A percentile compares a stretch with the other conserved stretches of the same genome.
These are phyloP conservation scores for Antechinus stuartii DNA, from an alignment of 2,113 vertebrate species.

Conservation along the genomic window DNA sequence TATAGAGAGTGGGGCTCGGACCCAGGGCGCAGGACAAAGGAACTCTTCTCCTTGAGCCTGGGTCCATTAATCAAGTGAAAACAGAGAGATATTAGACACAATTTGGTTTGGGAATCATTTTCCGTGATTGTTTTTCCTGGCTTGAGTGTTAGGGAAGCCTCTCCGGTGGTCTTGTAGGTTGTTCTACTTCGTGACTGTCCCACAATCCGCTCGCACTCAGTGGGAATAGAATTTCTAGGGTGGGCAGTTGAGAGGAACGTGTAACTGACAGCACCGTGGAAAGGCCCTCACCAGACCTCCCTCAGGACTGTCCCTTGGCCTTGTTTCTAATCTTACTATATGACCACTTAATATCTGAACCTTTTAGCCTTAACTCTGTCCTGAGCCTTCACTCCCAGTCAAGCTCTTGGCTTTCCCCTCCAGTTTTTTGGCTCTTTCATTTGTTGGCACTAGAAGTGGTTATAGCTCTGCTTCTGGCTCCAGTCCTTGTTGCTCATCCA, in stretches of 20 bases:
- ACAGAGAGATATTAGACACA: background rate
- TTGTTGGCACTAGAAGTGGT: background rate
- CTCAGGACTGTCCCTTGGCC: background rate
- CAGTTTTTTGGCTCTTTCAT: constrained; percentile 15
- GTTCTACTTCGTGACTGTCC: constrained; percentile 70
- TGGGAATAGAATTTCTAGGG: constrained; percentile 53
- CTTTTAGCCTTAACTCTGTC: constrained; percentile 10
- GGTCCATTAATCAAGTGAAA: constrained; percentile 60
- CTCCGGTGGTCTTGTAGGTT: constrained; percentile 61
- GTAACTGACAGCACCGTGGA: constrained; percentile 62
- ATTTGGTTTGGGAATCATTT: constrained; percentile 38
- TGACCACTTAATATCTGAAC: background rate
- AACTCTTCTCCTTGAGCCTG: constrained; percentile 48
- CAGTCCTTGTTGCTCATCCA: background rate
- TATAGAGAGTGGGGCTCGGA: constrained; percentile 60
- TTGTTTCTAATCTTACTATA: background rate
- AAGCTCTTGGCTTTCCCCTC: background rate
- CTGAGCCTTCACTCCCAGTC: constrained; percentile 15
- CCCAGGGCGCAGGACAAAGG: constrained; percentile 51
- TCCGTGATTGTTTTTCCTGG: constrained; percentile 52
- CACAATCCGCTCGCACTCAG: constrained; percentile 66
- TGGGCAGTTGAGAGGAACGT: constrained; percentile 75
- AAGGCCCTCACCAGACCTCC: background rate
- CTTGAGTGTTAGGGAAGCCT: constrained; percentile 61
- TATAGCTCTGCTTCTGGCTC: background rate